A percentile compares a stretch with the other conserved stretches of the same genome.
These are phyloP conservation scores for Anseranas semipalmata DNA, from an alignment of 2,113 vertebrate species.

Conservation along the genomic window DNA sequence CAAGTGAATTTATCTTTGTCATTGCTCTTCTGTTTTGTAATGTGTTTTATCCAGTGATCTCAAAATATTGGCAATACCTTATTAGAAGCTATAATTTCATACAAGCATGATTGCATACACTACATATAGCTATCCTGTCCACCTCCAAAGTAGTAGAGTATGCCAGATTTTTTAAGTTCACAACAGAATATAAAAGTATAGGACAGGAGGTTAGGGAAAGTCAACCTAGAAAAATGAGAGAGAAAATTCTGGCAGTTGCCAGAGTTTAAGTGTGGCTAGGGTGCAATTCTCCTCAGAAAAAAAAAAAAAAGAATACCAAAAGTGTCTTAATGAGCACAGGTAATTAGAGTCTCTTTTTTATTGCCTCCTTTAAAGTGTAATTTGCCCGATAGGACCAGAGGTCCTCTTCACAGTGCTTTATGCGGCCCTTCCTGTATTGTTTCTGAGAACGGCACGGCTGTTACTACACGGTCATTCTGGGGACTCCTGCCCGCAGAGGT, in stretches of 20 bases:
- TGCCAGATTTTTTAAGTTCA: background rate
- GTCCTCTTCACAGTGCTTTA: background rate
- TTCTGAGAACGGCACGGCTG: background rate
- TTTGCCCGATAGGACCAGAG: background rate
- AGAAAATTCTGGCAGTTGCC: background rate
- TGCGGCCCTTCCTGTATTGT: background rate
- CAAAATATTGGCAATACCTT: background rate
- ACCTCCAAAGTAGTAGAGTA: background rate
- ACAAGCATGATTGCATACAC: background rate
- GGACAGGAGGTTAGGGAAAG: background rate
- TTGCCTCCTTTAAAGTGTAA: background rate
- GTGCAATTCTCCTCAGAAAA: background rate
- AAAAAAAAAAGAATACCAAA: background rate
- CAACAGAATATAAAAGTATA: background rate
- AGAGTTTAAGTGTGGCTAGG: background rate
- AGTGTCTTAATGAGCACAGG: background rate
- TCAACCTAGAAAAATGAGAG: background rate
- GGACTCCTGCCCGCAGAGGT: fast-evolving
- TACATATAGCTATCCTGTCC: background rate
- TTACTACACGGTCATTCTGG: background rate
- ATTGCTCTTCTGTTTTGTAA: background rate
- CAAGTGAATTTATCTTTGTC: background rate
- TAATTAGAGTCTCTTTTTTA: background rate
- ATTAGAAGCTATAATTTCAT: background rate
- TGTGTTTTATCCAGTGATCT: background rate